Base-by-base conservation (phyloP, 2,113 vertebrate genomes). In the Gymnobelideus leadbeateri region DNA sequence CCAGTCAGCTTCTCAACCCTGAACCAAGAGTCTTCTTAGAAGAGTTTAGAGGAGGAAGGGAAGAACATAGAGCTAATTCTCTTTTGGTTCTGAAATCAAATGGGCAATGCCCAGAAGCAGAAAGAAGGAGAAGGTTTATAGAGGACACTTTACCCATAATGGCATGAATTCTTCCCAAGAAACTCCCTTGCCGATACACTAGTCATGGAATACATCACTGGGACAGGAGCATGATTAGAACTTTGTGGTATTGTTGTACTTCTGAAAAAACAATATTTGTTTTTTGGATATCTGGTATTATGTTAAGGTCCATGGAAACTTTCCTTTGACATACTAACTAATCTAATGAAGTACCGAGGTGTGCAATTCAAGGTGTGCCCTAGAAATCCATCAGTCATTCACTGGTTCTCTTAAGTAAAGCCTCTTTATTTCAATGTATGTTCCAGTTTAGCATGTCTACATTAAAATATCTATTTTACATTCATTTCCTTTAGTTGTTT, bases 401-500 rank as follows among this genome's bases (percentile, higher is more conserved):
- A 50, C 53, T 46, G 47, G 84, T 47, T 25, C 8, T 57, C 5
- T 92, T 10, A 19, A 54, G 19, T 53, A 25, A 77, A 6, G 89
- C 26, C 0, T 7, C 89, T 93, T 91, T 1, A 25, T 91, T 96
- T 51, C 68, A 94, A 54, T 61, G 51, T 10, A 53, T 90, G 9
- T 21, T 90, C 4, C 3, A 77, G 0, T 57, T 92, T 52, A 94
- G 14, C 2, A 9, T 90, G 14, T 54, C 51, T 0, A 2, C n/a
- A 50, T 28, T 14, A 0, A 25, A 43, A 61, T 53, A 0, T 43
- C n/a, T 54, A 25, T 16, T 51, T 2, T 31, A 90, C 10, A 51
- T 53, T 92, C 24, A 61, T 53, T 94, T 93, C 51, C 37, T 3
- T 94, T 11, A 93, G 50, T 89, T 91, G 14, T 92, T 77, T 84